Conservation (phyloP, 2,797 vertebrate genomes). For the Onychomys leucogaster region DNA sequence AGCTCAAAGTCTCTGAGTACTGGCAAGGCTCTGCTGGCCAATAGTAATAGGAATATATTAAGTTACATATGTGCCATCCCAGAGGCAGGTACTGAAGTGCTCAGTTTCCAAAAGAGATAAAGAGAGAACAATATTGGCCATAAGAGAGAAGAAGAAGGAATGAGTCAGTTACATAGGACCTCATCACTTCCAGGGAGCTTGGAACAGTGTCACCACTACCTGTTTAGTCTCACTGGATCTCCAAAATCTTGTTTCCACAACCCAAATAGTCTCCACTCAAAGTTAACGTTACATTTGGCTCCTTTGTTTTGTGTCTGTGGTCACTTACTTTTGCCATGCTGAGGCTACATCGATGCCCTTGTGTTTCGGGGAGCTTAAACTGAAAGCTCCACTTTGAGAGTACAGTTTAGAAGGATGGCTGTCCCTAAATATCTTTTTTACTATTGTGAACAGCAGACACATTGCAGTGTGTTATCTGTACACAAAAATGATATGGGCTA, state of each 20-base stretch:
- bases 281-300: not conserved
- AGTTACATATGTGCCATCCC: not conserved
- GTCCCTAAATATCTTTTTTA: not conserved
- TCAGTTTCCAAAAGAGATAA: not conserved
- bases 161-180: not conserved
- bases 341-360: not conserved
- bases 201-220: not conserved
- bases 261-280: too few species aligned
- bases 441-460: not conserved
- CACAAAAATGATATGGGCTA: not conserved
- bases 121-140: not conserved
- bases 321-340: not conserved
- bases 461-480: not conserved
- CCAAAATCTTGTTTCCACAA: not conserved
- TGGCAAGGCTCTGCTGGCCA: not conserved
- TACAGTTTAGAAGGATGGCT: not conserved
- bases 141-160: too few species aligned
- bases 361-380: not conserved
- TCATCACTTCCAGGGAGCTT: not conserved
- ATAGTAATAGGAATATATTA: not conserved
- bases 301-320: not conserved
- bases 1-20: too few species aligned
- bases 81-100: not conserved
- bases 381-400: not conserved
- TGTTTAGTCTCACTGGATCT: not conserved